These are phyloP conservation scores for Oceanodroma leucorhoa DNA, from an alignment of 2,797 vertebrate genomes.

Conservation along the genomic window DNA sequence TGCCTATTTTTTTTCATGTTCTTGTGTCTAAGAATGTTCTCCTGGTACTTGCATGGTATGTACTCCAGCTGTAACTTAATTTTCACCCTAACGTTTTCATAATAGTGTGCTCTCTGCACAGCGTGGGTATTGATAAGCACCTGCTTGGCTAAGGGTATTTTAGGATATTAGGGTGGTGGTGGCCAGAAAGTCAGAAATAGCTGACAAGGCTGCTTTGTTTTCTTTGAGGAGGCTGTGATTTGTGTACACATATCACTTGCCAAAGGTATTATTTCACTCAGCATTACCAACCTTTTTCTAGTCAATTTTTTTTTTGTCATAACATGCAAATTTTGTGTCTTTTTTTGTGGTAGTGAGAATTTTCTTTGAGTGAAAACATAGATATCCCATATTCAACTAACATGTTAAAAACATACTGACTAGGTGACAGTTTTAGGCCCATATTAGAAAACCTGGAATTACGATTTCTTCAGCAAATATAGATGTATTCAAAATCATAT, in stretches of 20 bases:
- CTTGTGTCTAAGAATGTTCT: conserved; percentile 47
- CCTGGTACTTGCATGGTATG: conserved; percentile 28
- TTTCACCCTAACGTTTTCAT: not conserved
- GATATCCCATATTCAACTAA: not conserved
- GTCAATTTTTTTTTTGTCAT: not conserved
- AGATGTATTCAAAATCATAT: not conserved
- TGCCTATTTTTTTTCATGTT: not conserved
- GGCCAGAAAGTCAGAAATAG: not conserved
- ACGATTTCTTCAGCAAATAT: not conserved
- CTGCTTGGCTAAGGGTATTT: conserved; percentile 5
- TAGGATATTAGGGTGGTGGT: not conserved
- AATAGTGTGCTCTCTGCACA: not conserved
- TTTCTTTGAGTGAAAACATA: not conserved
- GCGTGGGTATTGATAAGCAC: not conserved
- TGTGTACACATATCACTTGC: not conserved
- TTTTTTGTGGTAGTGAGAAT: not conserved
- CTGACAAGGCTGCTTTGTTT: not conserved
- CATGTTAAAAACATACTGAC: not conserved
- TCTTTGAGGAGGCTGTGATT: not conserved
- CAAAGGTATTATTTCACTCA: not conserved
- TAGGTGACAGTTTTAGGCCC: not conserved
- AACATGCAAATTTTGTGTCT: not conserved
- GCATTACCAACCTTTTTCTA: not conserved
- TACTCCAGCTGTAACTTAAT: conserved; percentile 15
- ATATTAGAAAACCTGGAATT: not conserved